These are phyloP conservation scores for Cephalotes varians DNA, from an alignment of 2,888 invertebrate species.

Conservation along the genomic window DNA sequence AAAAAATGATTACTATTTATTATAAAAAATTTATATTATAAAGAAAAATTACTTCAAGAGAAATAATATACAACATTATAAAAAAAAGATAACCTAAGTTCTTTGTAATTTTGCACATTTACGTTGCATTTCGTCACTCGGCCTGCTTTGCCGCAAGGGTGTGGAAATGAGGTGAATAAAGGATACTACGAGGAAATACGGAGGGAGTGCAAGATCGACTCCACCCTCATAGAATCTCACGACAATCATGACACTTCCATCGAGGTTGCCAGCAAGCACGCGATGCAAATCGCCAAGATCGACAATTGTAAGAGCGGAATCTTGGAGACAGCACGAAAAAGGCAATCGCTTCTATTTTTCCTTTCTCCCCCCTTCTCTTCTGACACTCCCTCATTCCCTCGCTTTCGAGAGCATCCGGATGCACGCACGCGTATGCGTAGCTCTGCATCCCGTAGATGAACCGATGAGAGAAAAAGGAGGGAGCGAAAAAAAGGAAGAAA, in stretches of 20 bases:
- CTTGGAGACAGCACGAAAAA: slow-evolving; percentile 53
- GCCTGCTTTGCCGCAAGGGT: not conserved
- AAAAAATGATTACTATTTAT: too few relatives aligned
- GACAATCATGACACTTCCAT: slow-evolving; percentile 5
- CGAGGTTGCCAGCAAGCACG: slow-evolving; percentile 59
- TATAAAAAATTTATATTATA: too few relatives aligned
- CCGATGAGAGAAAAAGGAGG: slow-evolving; percentile 7
- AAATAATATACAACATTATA: not conserved
- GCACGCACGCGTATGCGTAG: slow-evolving; percentile 71
- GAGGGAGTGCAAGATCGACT: not conserved
- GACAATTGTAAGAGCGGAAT: slow-evolving; percentile 55
- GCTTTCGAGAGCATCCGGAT: slow-evolving; percentile 65
- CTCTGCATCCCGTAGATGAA: slow-evolving; percentile 66
- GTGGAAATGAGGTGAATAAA: not conserved
- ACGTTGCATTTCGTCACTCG: slow-evolving; percentile 4
- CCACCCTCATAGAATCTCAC: slow-evolving; percentile 26
- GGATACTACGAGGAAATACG: not conserved
- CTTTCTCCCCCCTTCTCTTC: slow-evolving; percentile 61
- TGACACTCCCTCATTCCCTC: slow-evolving; percentile 17
- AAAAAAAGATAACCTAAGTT: not conserved
- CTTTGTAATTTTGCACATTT: not conserved
- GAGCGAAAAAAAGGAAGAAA: not conserved
- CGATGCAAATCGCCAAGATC: slow-evolving; percentile 60
- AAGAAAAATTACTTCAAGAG: not conserved
- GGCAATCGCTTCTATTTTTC: slow-evolving; percentile 58